phyloP scores from a whole-genome alignment of 2,888 invertebrate species.

The Drosophila leonis region DNA sequence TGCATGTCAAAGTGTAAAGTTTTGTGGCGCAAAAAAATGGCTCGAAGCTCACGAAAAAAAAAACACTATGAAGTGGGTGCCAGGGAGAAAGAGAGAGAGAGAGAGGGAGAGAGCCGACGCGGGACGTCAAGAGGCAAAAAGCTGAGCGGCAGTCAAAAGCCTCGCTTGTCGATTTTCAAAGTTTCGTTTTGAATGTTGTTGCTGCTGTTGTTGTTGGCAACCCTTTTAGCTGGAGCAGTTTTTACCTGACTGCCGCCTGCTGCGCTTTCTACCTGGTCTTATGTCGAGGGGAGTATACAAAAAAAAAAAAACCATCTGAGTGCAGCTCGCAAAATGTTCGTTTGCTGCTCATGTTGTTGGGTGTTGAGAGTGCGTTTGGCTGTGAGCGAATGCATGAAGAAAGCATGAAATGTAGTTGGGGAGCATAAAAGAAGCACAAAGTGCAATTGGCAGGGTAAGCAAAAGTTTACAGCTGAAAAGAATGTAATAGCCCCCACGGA shows the following conservation, averaged over 20 bases:
- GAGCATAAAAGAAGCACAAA: neutral
- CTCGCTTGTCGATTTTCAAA: constrained; percentile 68
- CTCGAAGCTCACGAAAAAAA: constrained; percentile 57
- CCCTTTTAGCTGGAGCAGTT: constrained; percentile 65
- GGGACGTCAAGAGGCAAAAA: constrained; percentile 14
- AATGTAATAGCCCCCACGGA: neutral
- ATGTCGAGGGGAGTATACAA: constrained; percentile 3
- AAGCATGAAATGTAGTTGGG: constrained; percentile 16
- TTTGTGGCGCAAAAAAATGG: constrained; percentile 64
- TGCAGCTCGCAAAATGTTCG: constrained; percentile 30
- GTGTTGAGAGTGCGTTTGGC: constrained; percentile 4
- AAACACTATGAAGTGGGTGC: constrained; percentile 13
- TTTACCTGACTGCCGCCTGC: constrained; percentile 48
- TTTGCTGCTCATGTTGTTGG: constrained; percentile 12
- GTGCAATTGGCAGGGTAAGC: constrained; percentile 1
- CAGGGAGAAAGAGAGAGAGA: neutral
- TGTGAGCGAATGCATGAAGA: constrained; percentile 51
- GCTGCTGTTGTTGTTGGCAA: constrained; percentile 56
- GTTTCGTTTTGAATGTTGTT: constrained; percentile 43
- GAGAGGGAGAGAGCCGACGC: neutral
- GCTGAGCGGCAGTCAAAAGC: constrained; percentile 65
- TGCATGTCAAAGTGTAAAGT: constrained; percentile 80
- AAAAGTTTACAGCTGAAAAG: constrained; percentile 12
- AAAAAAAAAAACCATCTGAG: constrained; percentile 29
- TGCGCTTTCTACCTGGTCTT: constrained; percentile 18